Evolutionary conservation across 1,140 invertebrate species (phyloP).

Genomic region (Apolygus lucorum): DNA sequence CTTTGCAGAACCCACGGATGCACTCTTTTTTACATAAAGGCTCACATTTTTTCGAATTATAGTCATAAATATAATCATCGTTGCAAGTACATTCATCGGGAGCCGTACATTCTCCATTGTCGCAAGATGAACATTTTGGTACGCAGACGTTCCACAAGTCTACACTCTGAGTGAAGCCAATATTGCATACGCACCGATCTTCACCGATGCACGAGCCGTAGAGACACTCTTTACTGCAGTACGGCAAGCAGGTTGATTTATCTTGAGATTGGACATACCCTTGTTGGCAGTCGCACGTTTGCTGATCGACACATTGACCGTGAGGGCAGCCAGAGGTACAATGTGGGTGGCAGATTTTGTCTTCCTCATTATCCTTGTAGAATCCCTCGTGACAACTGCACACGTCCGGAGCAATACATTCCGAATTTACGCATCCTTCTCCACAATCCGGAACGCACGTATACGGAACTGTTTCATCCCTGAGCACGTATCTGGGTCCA

Average conservation of each 20-base stretch:
- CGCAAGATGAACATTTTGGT: no score
- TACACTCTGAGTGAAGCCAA: no score
- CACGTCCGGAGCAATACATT: constrained; percentile 2
- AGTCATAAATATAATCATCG: no score
- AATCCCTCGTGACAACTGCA: not conserved
- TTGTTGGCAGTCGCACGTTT: not conserved
- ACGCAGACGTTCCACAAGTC: no score
- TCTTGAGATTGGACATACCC: not conserved
- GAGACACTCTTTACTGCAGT: not conserved
- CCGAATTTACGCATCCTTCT: not conserved
- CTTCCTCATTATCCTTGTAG: not conserved
- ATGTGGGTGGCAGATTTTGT: not conserved
- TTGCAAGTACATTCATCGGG: no score
- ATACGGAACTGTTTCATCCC: no score
- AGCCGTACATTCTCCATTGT: no score
- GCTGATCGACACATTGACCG: not conserved
- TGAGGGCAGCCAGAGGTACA: constrained; percentile 6
- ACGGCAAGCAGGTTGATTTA: not conserved
- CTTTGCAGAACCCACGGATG: no score
- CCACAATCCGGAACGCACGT: not conserved
- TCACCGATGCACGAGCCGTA: not conserved
- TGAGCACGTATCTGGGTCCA: not conserved
- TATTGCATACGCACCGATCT: constrained; percentile 12
- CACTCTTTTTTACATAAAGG: no score
- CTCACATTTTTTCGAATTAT: no score